Percentiles rank a stretch among this genome's conserved stretches.
phyloP scores from a whole-genome alignment of 1,140 invertebrate species.

The Eriocheir sinensis region DNA sequence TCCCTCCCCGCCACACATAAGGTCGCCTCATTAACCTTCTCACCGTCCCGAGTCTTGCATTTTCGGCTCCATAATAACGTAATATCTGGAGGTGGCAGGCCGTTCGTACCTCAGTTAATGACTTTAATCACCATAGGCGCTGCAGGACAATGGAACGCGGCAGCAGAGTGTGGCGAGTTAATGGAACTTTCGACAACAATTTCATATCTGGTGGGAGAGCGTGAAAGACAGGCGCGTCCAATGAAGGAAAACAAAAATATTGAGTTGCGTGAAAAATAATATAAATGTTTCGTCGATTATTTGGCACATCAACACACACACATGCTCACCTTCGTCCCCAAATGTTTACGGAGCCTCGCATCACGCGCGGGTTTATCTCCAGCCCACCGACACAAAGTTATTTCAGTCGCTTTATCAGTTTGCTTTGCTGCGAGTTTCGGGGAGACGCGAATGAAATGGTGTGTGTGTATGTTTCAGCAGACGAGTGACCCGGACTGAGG shows the following conservation, averaged over 20 bases:
- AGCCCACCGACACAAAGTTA: neutral
- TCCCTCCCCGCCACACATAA: no score
- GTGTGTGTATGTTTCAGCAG: neutral
- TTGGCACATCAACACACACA: no score
- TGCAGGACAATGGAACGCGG: neutral
- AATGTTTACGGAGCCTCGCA: neutral
- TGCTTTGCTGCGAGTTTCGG: neutral
- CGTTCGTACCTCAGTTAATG: neutral
- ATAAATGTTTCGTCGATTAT: neutral
- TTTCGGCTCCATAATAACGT: neutral
- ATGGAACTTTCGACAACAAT: neutral
- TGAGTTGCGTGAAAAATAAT: no score
- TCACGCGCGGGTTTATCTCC: neutral
- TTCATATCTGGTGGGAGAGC: neutral
- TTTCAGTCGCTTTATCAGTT: neutral
- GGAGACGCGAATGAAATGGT: no score
- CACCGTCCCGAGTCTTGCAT: neutral
- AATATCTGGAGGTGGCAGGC: slow-evolving; percentile 12
- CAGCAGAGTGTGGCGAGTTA: neutral
- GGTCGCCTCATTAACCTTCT: neutral
- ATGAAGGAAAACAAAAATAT: neutral
- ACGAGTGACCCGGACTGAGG: neutral
- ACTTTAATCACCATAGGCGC: neutral
- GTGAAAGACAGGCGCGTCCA: neutral
- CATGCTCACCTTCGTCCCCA: neutral